Base-by-base conservation (phyloP, 2,797 vertebrate species). In the Huso huso region DNA sequence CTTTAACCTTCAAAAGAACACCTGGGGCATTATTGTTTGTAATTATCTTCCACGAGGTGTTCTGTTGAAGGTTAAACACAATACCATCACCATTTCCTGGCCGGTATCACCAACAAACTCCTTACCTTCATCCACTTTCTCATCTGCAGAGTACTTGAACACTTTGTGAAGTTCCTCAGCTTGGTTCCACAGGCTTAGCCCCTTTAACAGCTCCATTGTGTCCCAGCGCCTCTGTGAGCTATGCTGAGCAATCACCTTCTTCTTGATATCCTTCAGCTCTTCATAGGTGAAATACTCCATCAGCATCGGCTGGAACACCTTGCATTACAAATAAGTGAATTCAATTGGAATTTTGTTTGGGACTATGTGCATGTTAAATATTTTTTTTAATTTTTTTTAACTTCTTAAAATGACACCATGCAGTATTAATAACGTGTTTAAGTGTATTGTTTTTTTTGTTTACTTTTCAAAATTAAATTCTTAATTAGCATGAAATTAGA, bases 271-370 rank as follows among this genome's bases (percentile, higher is more conserved):
- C 83, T 99, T 99, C 69, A 99, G 78, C 84, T 99, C 96, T 77
- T 99, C 97, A 0, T 99, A 99, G 63, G 93, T 93, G 77, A 99
- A 99, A 84, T 99, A 95, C 85, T 99, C 89, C 97, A 99, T 99
- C 79, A 99, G 92, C 95, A 99, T 96, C 51, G 97, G 97, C 89
- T 99, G 97, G 77, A 99, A 99, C 76, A 99, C 97, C 97, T 99
- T 9, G 10, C 48, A 51, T 58, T 7, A 58, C 55, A 11, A 58
- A 10, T 52, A 72, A 7, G 5, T 49, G 51, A 48, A 55, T 15
- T 23, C 7, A 62, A 15, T 12, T 7, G 11, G 10, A 37, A 4
- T 49, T 49, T n/a, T n/a, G 8, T 7, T 37, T 8, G 13, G 1
- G 12, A 64, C 8, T 12, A 64, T 4, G 23, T 11, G 55, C 7